phyloP scores from a whole-genome alignment of 2,113 vertebrate species.

The Triplophysa tibetana region DNA sequence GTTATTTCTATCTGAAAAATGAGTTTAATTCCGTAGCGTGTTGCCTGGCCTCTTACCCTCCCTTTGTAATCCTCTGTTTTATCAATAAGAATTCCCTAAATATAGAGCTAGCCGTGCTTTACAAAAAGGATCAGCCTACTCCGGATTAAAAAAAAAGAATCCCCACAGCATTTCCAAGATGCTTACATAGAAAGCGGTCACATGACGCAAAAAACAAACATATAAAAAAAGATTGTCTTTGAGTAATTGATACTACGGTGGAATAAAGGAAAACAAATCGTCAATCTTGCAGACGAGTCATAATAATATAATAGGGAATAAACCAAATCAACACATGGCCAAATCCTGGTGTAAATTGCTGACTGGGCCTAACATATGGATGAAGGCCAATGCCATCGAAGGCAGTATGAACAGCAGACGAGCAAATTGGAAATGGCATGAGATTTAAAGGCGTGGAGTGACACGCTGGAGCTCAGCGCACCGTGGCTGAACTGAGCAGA shows the following conservation, averaged over 20 bases:
- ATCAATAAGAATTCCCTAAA: conserved; percentile 35
- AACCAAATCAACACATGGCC: conserved; percentile 9
- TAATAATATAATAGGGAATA: conserved; percentile 8
- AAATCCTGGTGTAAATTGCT: conserved; percentile 20
- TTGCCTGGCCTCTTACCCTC: conserved; percentile 44
- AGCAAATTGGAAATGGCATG: conserved; percentile 58
- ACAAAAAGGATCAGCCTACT: conserved; percentile 31
- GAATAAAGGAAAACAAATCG: not conserved
- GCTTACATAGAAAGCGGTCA: not conserved
- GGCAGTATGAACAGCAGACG: conserved; percentile 40
- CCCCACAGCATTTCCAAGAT: not conserved
- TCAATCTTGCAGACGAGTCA: conserved; percentile 11
- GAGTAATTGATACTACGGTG: not conserved
- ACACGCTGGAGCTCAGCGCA: conserved; percentile 37
- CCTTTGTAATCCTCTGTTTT: conserved; percentile 38
- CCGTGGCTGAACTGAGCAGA: conserved; percentile 36
- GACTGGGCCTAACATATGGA: conserved; percentile 22
- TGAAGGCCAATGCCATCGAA: conserved; percentile 11
- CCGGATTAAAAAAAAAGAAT: conserved; percentile 32
- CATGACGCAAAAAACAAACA: not conserved
- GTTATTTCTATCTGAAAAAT: conserved; percentile 60
- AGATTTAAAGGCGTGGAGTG: conserved; percentile 52
- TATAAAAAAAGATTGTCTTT: not conserved
- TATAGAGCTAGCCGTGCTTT: conserved; percentile 4
- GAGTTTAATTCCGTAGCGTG: conserved; percentile 56